A percentile compares a stretch with the other conserved stretches of the same genome.
These are phyloP conservation scores for Vimba vimba DNA, from an alignment of 2,113 vertebrate species.

Conservation along the genomic window DNA sequence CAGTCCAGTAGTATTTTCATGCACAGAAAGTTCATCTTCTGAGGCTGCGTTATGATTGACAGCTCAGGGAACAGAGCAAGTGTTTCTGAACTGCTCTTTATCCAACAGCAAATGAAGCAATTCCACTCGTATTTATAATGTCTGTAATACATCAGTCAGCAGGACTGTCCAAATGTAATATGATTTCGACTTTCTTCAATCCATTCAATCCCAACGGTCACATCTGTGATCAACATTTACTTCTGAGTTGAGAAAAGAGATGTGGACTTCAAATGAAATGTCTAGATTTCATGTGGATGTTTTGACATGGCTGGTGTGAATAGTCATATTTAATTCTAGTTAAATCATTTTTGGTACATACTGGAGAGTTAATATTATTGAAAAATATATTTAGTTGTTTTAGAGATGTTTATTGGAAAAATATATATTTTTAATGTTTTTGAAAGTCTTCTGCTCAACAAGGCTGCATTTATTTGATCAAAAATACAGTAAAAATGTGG, in stretches of 20 bases:
- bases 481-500: background rate
- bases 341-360: too few species aligned
- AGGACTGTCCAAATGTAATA: background rate
- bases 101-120: background rate
- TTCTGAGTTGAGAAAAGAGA: background rate
- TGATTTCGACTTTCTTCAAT: background rate
- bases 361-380: too few species aligned
- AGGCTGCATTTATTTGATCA: background rate
- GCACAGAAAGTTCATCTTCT: background rate
- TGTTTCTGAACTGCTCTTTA: constrained; percentile 18
- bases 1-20: background rate
- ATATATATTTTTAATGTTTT: background rate
- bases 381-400: background rate
- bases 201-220: background rate
- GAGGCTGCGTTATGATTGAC: background rate
- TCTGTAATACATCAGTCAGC: constrained; percentile 33
- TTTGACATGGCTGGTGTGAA: background rate
- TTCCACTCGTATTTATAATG: background rate
- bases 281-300: background rate
- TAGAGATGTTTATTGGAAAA: background rate
- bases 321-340: background rate
- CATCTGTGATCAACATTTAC: background rate
- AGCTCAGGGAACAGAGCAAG: constrained; percentile 8
- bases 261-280: background rate
- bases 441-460: too few species aligned